These are phyloP conservation scores for Notodonta ziczac DNA, from an alignment of 2,888 invertebrate species.

Conservation along the genomic window DNA sequence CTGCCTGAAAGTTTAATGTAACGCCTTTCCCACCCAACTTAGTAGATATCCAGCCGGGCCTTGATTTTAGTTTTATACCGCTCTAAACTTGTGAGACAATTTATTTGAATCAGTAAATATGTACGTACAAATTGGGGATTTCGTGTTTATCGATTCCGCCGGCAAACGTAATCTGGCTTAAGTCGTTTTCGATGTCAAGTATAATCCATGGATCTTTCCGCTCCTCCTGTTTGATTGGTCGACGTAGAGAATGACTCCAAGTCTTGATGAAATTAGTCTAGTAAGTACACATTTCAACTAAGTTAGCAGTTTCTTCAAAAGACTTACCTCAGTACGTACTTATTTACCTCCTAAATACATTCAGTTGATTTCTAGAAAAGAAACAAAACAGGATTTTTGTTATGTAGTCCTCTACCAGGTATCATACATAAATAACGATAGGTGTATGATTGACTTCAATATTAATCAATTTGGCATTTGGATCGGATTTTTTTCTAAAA, in stretches of 20 bases:
- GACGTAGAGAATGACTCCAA: neutral
- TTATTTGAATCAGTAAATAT: slow-evolving; percentile 58
- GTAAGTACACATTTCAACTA: neutral
- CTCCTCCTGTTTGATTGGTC: slow-evolving; percentile 2
- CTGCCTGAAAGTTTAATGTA: slow-evolving; percentile 73
- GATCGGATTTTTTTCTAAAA: too few relatives aligned
- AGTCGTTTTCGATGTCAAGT: slow-evolving; percentile 17
- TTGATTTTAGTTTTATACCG: slow-evolving; percentile 68
- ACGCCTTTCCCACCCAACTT: slow-evolving; percentile 55
- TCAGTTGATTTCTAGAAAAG: too few relatives aligned
- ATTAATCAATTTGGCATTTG: too few relatives aligned
- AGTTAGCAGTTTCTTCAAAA: neutral
- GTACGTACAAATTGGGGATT: slow-evolving; percentile 28
- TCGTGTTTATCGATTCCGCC: slow-evolving; percentile 20
- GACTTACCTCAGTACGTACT: too few relatives aligned
- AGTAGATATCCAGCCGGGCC: slow-evolving; percentile 58
- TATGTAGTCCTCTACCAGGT: too few relatives aligned
- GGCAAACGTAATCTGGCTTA: slow-evolving; percentile 19
- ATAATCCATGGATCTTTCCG: slow-evolving; percentile 8
- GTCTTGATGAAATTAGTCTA: neutral
- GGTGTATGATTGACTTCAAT: too few relatives aligned
- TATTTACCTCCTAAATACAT: too few relatives aligned
- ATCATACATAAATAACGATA: too few relatives aligned
- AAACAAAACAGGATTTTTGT: too few relatives aligned
- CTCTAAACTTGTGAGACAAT: slow-evolving; percentile 60